Percentiles rank a stretch among this genome's conserved stretches.
phyloP scores from a whole-genome alignment of 2,797 vertebrate species.

The Lacerta agilis region DNA sequence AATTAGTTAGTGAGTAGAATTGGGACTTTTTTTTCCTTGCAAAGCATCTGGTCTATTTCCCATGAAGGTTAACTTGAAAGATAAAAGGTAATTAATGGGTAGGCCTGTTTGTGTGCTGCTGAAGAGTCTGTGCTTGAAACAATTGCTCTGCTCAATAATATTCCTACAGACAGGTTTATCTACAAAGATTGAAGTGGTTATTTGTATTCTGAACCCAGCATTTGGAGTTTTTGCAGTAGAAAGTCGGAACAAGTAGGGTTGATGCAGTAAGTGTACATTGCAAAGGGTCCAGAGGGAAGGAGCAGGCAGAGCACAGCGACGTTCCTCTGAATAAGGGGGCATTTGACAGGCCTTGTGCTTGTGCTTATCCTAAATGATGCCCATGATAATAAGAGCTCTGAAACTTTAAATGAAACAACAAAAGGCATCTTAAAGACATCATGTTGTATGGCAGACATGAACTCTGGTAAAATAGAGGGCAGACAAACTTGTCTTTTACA shows the following conservation, averaged over 20 bases:
- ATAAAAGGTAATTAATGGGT: background rate
- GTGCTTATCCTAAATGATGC: background rate
- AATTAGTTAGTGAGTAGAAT: background rate
- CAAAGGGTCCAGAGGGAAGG: background rate
- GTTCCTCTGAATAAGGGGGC: background rate
- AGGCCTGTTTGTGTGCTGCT: background rate
- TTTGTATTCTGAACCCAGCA: background rate
- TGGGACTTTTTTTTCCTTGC: too few relatives aligned
- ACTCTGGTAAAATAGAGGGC: background rate
- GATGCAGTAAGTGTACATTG: background rate
- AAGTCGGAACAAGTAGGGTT: background rate
- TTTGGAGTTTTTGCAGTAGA: background rate
- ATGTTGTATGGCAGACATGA: background rate
- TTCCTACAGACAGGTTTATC: background rate
- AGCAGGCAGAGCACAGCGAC: too few relatives aligned
- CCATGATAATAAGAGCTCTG: background rate
- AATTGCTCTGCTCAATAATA: background rate
- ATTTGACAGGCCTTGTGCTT: background rate
- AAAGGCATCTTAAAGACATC: background rate
- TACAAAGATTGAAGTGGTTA: background rate
- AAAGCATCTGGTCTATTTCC: background rate
- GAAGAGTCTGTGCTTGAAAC: background rate
- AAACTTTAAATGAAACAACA: background rate
- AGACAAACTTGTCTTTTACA: background rate
- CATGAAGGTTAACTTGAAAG: background rate